Conservation (phyloP, 2,797 vertebrate genomes). For the Lacerta viridis region DNA sequence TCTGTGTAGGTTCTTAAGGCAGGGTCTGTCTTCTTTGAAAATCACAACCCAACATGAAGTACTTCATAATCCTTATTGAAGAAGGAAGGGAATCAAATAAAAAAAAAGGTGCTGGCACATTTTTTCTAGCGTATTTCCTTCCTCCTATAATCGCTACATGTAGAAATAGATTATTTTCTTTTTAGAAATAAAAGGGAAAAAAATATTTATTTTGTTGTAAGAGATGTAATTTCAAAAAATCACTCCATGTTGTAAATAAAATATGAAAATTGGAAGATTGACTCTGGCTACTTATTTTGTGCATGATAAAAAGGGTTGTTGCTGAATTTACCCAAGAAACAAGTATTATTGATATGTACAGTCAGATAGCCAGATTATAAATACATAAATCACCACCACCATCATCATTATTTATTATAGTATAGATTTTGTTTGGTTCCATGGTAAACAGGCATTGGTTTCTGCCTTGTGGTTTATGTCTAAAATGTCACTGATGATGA, state of each 20-base stretch:
- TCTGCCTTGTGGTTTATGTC: neutral
- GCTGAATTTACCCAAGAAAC: constrained; percentile 28
- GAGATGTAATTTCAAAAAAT: constrained; percentile 72
- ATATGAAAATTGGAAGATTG: constrained; percentile 62
- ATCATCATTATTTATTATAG: no score
- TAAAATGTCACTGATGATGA: constrained; percentile 31
- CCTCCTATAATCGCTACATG: constrained; percentile 66
- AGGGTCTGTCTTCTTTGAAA: neutral
- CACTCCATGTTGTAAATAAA: constrained; percentile 70
- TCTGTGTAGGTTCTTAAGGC: neutral
- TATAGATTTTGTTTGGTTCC: neutral
- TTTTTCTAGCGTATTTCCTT: constrained; percentile 66
- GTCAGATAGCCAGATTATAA: no score
- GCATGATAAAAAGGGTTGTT: constrained; percentile 7
- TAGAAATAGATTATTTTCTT: constrained; percentile 81
- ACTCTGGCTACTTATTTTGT: constrained; percentile 51
- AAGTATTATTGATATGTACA: neutral
- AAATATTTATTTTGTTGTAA: constrained; percentile 82
- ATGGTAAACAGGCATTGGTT: neutral
- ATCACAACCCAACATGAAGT: constrained; percentile 17
- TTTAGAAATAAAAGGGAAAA: constrained; percentile 75
- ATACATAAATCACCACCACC: no score
- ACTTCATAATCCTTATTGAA: constrained; percentile 32
- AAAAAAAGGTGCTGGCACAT: constrained; percentile 76
- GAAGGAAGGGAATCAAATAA: constrained; percentile 36